Conservation (phyloP, 1,140 invertebrate genomes). For the Trigoniulus corallinus region DNA sequence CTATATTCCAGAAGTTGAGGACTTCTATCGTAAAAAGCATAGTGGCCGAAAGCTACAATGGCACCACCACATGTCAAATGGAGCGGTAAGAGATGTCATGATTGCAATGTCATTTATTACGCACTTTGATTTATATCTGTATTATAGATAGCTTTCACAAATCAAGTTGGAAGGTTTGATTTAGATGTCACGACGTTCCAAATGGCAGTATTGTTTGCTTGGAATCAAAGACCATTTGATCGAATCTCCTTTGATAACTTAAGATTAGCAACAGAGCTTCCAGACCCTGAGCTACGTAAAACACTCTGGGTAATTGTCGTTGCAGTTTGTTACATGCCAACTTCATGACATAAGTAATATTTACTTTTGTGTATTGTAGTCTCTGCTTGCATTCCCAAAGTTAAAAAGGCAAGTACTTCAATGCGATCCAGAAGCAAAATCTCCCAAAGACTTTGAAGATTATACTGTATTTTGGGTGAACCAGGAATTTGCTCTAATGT, state of each 20-base stretch:
- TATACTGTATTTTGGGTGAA: conserved; percentile 91
- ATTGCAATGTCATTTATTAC: background rate
- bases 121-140: background rate
- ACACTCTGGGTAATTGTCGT: conserved; percentile 63
- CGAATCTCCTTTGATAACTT: conserved; percentile 90
- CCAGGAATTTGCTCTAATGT: conserved; percentile 80
- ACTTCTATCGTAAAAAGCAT: conserved; percentile 89
- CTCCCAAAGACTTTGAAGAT: conserved; percentile 85
- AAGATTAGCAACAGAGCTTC: conserved; percentile 85
- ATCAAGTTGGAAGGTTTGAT: conserved; percentile 86
- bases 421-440: conserved; percentile 57
- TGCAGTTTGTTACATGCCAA: background rate
- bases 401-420: conserved; percentile 77
- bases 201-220: conserved; percentile 98
- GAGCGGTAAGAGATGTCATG: conserved; percentile 42
- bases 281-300: conserved; percentile 82
- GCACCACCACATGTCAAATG: conserved; percentile 99
- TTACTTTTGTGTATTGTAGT: conserved; percentile 30
- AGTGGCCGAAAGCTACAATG: conserved; percentile 95
- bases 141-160: conserved; percentile 76
- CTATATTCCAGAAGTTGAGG: conserved; percentile 92
- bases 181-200: conserved; percentile 98
- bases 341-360: background rate
- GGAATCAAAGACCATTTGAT: conserved; percentile 88
- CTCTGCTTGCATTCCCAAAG: conserved; percentile 91